A percentile compares a stretch with the other conserved stretches of the same genome.
Evolutionary conservation across 2,888 invertebrate genomes (phyloP).

Genomic region (Aelia acuminata): DNA sequence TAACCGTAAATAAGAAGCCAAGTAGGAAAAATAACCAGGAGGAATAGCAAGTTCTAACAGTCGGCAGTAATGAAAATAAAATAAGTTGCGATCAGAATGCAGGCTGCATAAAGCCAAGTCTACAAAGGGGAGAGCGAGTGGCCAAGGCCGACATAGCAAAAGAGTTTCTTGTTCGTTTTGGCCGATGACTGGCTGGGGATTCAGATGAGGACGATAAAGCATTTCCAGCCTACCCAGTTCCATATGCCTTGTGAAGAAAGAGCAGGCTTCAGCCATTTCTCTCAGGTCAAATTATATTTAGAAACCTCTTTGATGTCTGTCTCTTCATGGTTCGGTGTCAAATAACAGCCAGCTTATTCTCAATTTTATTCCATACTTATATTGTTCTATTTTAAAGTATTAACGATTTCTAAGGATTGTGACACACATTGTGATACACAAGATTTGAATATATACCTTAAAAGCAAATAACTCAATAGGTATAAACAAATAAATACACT

Average conservation of each 20-base stretch:
- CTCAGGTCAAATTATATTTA: constrained; percentile 37
- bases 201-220: constrained; percentile 34
- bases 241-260: constrained; percentile 40
- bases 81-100: constrained; percentile 8
- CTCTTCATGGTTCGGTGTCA: constrained; percentile 5
- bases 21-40: background rate
- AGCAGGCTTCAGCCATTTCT: constrained; percentile 40
- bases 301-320: constrained; percentile 30
- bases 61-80: background rate
- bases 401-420: background rate
- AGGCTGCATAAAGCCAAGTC: constrained; percentile 5
- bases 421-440: no score
- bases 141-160: constrained; percentile 42
- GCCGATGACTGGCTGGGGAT: constrained; percentile 44
- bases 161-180: constrained; percentile 43
- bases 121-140: constrained; percentile 40
- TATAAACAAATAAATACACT: no score
- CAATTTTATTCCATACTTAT: background rate
- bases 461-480: no score
- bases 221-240: constrained; percentile 4
- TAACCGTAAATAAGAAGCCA: no score
- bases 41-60: background rate
- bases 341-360: background rate
- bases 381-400: background rate
- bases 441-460: no score